Evolutionary conservation across 2,113 vertebrate species (phyloP).

Genomic region (Leucoraja erinaceus): DNA sequence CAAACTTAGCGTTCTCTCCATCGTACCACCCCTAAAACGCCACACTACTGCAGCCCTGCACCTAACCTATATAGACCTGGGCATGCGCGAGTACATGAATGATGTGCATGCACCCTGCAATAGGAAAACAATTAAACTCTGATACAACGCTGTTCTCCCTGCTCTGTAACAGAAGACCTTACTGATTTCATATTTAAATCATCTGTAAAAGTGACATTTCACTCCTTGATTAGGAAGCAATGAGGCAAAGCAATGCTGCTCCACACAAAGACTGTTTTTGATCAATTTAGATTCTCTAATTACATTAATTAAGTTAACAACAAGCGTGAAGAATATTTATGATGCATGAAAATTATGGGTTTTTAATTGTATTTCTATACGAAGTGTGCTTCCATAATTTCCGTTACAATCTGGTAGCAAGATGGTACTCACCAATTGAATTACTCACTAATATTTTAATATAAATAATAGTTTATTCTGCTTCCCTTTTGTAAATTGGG

Average conservation of each 20-base stretch:
- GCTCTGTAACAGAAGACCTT: background rate
- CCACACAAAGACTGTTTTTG: background rate
- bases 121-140: background rate
- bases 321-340: slow-evolving; percentile 38
- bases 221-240: slow-evolving; percentile 26
- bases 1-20: slow-evolving; percentile 59
- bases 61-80: slow-evolving; percentile 60
- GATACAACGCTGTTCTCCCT: background rate
- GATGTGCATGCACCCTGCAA: background rate
- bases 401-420: background rate
- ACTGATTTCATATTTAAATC: background rate
- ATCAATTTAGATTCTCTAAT: slow-evolving; percentile 16
- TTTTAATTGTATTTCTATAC: slow-evolving; percentile 35
- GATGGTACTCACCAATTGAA: background rate
- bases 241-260: slow-evolving; percentile 4
- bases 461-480: slow-evolving; percentile 82
- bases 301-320: slow-evolving; percentile 32
- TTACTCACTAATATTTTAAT: slow-evolving; percentile 50
- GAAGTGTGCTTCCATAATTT: slow-evolving; percentile 27
- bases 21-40: slow-evolving; percentile 41
- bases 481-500: slow-evolving; percentile 70
- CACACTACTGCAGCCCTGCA: slow-evolving; percentile 62
- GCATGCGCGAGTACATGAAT: slow-evolving; percentile 53
- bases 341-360: slow-evolving; percentile 17
- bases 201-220: slow-evolving; percentile 31